These are phyloP conservation scores for Megaustenia siamemsis DNA, from an alignment of 2,888 invertebrate genomes.

Conservation along the genomic window DNA sequence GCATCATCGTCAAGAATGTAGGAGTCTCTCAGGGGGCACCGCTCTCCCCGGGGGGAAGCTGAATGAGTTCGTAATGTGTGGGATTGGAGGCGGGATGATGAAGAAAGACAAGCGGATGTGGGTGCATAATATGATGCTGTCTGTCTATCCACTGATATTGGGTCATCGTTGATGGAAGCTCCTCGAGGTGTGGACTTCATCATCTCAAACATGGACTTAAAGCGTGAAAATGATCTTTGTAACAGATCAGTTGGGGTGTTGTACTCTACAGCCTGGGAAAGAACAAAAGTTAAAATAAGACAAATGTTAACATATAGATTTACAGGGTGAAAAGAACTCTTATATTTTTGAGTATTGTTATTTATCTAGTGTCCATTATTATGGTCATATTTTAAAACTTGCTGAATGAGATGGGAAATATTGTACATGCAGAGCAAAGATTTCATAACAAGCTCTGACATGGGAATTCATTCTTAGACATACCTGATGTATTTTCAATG, in stretches of 20 bases:
- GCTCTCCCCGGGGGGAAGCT: slow-evolving; percentile 17
- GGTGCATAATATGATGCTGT: neutral
- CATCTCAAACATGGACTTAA: slow-evolving; percentile 65
- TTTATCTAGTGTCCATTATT: no score
- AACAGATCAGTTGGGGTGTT: slow-evolving; percentile 70
- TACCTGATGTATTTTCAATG: no score
- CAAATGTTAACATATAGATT: no score
- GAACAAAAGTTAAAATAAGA: no score
- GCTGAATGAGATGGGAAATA: no score
- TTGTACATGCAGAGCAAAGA: no score
- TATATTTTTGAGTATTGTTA: no score
- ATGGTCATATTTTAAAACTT: no score
- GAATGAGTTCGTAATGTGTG: slow-evolving; percentile 5
- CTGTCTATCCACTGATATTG: slow-evolving; percentile 18
- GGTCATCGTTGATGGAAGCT: slow-evolving; percentile 55
- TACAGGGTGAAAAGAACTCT: no score
- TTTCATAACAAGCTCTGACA: no score
- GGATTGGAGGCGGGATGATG: slow-evolving; percentile 22
- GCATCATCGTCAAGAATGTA: slow-evolving; percentile 45
- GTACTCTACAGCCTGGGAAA: slow-evolving; percentile 70
- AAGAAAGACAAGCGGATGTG: slow-evolving; percentile 31
- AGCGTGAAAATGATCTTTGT: slow-evolving; percentile 63
- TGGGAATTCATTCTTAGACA: no score
- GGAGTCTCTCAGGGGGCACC: slow-evolving; percentile 29
- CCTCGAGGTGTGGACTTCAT: slow-evolving; percentile 55